A percentile compares a stretch with the other conserved stretches of the same genome.
Conservation (phyloP, 2,888 invertebrate species). For the Hypena proboscidalis region DNA sequence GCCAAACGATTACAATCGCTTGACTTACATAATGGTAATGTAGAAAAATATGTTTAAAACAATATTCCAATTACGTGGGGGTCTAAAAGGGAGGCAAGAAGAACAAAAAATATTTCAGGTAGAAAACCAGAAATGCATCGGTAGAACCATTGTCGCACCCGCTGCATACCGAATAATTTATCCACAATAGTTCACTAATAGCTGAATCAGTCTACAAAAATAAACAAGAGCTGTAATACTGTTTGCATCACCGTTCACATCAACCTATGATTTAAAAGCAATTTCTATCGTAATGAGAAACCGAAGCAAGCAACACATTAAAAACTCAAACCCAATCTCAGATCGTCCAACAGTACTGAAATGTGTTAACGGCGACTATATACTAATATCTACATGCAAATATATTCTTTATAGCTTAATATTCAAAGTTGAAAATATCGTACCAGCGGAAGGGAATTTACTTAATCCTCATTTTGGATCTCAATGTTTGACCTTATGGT, state of each 20-base stretch:
- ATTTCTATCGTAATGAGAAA: conserved; percentile 26
- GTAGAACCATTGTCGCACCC: too few species aligned
- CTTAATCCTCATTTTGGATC: not conserved
- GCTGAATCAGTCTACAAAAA: not conserved
- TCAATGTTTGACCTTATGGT: not conserved
- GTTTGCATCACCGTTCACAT: not conserved
- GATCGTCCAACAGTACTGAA: conserved; percentile 44
- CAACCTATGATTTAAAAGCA: conserved; percentile 8
- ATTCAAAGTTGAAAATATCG: not conserved
- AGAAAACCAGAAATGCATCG: too few species aligned
- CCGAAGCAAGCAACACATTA: conserved; percentile 43
- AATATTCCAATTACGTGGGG: too few species aligned
- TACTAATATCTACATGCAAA: not conserved
- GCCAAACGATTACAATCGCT: too few species aligned
- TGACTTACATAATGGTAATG: too few species aligned
- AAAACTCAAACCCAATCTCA: conserved; percentile 50
- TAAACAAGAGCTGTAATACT: not conserved
- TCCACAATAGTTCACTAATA: too few species aligned
- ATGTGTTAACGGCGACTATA: conserved; percentile 10
- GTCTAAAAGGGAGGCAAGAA: too few species aligned
- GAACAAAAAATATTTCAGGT: too few species aligned
- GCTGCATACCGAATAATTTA: too few species aligned
- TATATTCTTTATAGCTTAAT: not conserved
- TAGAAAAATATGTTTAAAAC: too few species aligned
- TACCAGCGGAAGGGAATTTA: not conserved